These are phyloP conservation scores for Chloromyia formosa DNA, from an alignment of 2,888 invertebrate genomes.

Conservation along the genomic window DNA sequence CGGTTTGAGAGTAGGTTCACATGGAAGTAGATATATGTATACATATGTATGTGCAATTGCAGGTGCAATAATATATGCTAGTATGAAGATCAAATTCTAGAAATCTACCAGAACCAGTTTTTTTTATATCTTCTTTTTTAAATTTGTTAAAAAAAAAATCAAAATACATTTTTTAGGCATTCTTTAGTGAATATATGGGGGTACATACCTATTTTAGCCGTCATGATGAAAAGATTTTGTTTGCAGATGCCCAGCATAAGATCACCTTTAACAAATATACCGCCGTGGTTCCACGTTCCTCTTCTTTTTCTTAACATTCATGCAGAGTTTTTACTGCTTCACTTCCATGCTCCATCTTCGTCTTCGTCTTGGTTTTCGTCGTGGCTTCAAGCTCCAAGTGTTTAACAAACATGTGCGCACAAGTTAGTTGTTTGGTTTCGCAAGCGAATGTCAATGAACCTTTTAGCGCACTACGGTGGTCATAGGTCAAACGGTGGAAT, in stretches of 20 bases:
- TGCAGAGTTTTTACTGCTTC: conserved; percentile 5
- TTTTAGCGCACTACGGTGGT: conserved; percentile 31
- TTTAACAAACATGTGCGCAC: conserved; percentile 34
- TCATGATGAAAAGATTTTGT: too few species aligned
- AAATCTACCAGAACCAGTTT: too few species aligned
- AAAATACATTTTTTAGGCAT: too few species aligned
- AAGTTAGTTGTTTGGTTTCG: conserved; percentile 16
- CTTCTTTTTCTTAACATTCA: not conserved
- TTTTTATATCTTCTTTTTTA: too few species aligned
- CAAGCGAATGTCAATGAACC: conserved; percentile 29
- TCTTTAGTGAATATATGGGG: too few species aligned
- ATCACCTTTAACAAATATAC: not conserved
- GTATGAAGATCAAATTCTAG: too few species aligned
- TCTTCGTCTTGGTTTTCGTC: not conserved
- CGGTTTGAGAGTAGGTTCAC: conserved; percentile 12
- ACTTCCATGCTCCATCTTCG: conserved; percentile 24
- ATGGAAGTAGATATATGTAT: not conserved
- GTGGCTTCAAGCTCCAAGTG: not conserved
- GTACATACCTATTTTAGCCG: too few species aligned
- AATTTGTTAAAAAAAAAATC: too few species aligned
- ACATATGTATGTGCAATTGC: too few species aligned
- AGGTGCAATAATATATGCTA: too few species aligned
- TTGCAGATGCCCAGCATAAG: not conserved
- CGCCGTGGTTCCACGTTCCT: conserved; percentile 4
- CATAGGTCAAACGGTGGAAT: conserved; percentile 36